Percentiles rank a stretch among this genome's conserved stretches.
phyloP scores from a whole-genome alignment of 1,140 invertebrate species.

The Gryllus bimaculatus region DNA sequence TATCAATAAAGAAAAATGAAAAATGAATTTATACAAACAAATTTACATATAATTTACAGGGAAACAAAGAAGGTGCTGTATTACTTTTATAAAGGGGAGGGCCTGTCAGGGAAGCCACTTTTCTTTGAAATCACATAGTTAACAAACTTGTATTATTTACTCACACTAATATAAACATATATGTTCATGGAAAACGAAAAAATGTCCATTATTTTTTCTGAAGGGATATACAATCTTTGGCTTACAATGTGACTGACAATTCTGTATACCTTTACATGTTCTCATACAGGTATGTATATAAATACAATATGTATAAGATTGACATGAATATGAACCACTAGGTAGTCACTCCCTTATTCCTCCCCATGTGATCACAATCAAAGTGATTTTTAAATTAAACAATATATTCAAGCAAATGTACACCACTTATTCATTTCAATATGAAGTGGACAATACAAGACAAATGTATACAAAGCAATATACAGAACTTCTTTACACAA shows the following conservation, averaged over 20 bases:
- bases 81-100: neutral
- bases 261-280: neutral
- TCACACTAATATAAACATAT: neutral
- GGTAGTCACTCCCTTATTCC: neutral
- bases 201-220: neutral
- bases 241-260: neutral
- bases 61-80: neutral
- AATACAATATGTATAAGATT: neutral
- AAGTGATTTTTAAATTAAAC: neutral
- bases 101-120: neutral
- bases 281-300: neutral
- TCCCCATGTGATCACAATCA: neutral
- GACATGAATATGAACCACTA: too few species aligned
- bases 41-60: neutral
- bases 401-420: neutral
- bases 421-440: neutral
- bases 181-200: neutral
- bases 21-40: neutral
- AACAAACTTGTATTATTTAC: neutral
- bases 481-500: neutral
- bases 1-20: neutral
- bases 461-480: neutral
- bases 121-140: neutral
- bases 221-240: neutral
- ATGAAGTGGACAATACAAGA: neutral